phyloP scores from a whole-genome alignment of 2,888 invertebrate species.

The Drosophila incognita region DNA sequence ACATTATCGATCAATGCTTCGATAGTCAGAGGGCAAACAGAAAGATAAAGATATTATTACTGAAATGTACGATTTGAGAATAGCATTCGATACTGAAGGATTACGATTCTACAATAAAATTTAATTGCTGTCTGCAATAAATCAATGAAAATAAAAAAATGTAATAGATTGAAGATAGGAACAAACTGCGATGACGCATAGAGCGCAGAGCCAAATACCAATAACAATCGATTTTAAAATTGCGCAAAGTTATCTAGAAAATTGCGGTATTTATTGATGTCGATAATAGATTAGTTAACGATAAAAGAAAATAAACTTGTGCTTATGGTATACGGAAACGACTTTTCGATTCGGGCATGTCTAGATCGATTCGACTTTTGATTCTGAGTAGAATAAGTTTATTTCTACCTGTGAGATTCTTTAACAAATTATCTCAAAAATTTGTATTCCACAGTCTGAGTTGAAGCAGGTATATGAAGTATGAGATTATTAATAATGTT shows the following conservation, averaged over 20 bases:
- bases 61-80: not conserved
- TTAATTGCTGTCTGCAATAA: not conserved
- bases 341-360: not conserved
- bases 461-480: not conserved
- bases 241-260: too few species aligned
- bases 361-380: not conserved
- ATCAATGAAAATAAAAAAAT: too few species aligned
- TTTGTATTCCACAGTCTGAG: not conserved
- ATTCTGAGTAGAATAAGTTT: not conserved
- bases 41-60: not conserved
- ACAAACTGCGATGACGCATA: too few species aligned
- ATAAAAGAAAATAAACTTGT: too few species aligned
- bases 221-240: too few species aligned
- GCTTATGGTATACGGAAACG: not conserved
- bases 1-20: not conserved
- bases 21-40: not conserved
- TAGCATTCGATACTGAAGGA: not conserved
- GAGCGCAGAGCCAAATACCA: too few species aligned
- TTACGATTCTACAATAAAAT: not conserved
- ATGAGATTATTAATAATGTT: not conserved
- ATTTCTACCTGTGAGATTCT: not conserved
- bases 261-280: too few species aligned
- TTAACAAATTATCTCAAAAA: not conserved
- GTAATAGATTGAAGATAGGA: too few species aligned
- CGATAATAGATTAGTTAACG: too few species aligned